Base-by-base conservation (phyloP, 2,888 invertebrate species). In the Rhodophaea formosa region DNA sequence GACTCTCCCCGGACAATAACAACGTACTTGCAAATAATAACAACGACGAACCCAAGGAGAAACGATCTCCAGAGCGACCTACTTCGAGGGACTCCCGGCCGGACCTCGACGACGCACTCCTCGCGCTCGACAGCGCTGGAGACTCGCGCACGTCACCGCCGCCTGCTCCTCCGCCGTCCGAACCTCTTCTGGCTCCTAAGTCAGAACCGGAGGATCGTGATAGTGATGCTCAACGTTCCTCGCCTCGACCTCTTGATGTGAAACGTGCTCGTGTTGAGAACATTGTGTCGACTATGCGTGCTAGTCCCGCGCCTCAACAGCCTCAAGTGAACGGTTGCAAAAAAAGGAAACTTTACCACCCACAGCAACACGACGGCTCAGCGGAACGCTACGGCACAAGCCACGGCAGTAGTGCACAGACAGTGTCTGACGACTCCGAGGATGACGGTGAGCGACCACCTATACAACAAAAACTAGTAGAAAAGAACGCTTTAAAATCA, bases 231-330 rank as follows among this genome's bases (percentile, higher is more conserved):
- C 94, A 94, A 66, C 88, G 92, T 59, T 84, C 89, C 56, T 90
- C 90, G 32, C 90, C 92, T 70, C 83, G 88, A 63, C 95, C 95
- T 69, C 93, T 95, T 65, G 97, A 97, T 82, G 95, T 96, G 77
- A 98, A 98, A 88, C 95, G 97, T 72, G 97, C 97, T 46, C 95
- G 98, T 70, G 97, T 98, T 66, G 98, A 98, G 90, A 97, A 97
- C 85, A 98, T 98, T 75, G 97, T 98, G 72, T 97, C 97, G 68
- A 96, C 96, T 67, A 98, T 98, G 96, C 94, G 97, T 64, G 95
- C 96, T 65, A 96, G 96, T 79, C 97, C 97, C 43, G 96, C 95
- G 63, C 95, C 95, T 17, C 93, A 86, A 60, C 93, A 93, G 69
- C 93, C 94, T 0, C 95, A 95, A 82, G 96, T 96, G 69, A 97